Percentiles rank a stretch among this genome's conserved stretches.
phyloP scores from a whole-genome alignment of 2,797 vertebrate species.

The Chelon labrosus region DNA sequence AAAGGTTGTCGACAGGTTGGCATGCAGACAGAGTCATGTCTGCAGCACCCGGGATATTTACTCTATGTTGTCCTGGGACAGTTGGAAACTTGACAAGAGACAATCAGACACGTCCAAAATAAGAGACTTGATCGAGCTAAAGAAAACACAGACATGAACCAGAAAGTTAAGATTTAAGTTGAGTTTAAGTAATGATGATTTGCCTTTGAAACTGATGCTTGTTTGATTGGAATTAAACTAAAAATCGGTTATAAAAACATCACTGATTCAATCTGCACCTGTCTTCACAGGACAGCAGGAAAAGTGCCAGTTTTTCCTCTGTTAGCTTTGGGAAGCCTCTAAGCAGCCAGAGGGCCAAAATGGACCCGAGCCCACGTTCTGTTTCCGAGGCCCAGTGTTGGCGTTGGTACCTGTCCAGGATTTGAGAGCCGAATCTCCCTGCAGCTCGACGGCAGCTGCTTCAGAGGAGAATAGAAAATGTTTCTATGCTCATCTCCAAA shows the following conservation, averaged over 20 bases:
- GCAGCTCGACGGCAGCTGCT: conserved; percentile 36
- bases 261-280: not conserved
- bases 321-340: conserved; percentile 25
- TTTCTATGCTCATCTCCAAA: not conserved
- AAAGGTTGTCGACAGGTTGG: not conserved
- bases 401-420: conserved; percentile 18
- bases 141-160: no score
- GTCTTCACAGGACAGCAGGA: not conserved
- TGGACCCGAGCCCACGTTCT: conserved; percentile 25
- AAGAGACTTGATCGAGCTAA: no score
- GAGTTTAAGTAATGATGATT: no score
- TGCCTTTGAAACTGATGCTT: no score
- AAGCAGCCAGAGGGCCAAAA: conserved; percentile 27
- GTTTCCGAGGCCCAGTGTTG: conserved; percentile 26
- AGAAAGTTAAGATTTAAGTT: no score
- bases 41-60: no score
- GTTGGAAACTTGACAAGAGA: no score
- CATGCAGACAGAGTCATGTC: no score
- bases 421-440: conserved; percentile 18
- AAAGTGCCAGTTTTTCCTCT: not conserved
- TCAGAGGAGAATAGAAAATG: conserved; percentile 12
- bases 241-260: not conserved
- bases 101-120: no score
- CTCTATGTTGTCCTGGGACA: no score
- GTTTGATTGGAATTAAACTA: no score